These are phyloP conservation scores for Lophotis ruficrista DNA, from an alignment of 2,113 vertebrate species.

Conservation along the genomic window DNA sequence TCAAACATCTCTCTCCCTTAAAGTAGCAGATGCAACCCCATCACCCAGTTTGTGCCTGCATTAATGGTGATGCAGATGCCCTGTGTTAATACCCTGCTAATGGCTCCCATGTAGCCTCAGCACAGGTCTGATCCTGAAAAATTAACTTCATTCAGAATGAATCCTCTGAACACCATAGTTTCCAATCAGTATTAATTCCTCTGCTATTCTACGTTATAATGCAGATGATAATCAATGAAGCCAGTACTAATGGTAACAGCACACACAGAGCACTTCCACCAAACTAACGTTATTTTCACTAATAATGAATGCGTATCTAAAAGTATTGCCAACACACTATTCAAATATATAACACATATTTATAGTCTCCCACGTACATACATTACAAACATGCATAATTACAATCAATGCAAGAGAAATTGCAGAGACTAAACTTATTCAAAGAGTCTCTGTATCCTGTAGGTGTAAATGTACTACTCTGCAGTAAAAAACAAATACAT, in stretches of 20 bases:
- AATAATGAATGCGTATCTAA: conserved; percentile 42
- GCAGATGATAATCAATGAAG: not conserved
- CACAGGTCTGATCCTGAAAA: not conserved
- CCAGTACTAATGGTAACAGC: conserved; percentile 15
- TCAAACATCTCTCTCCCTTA: not conserved
- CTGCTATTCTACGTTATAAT: conserved; percentile 15
- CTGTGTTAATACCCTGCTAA: not conserved
- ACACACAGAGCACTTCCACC: not conserved
- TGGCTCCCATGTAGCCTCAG: not conserved
- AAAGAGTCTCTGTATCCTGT: not conserved
- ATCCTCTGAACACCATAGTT: not conserved
- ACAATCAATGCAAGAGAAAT: conserved; percentile 36
- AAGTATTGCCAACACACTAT: conserved; percentile 59
- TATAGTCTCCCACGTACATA: conserved; percentile 41
- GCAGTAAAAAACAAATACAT: not conserved
- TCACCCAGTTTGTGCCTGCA: not conserved
- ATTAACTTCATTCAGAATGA: not conserved
- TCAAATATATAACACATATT: conserved; percentile 58
- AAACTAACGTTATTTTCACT: conserved; percentile 38
- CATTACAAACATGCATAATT: conserved; percentile 52
- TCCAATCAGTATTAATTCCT: conserved; percentile 17
- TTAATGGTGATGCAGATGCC: not conserved
- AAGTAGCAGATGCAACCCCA: not conserved
- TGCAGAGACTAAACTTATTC: not conserved
- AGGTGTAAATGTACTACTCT: conserved; percentile 25